Percentiles rank a stretch among this genome's conserved stretches.
Conservation (phyloP, 2,888 invertebrate species). For the Drosophila buzzatii region DNA sequence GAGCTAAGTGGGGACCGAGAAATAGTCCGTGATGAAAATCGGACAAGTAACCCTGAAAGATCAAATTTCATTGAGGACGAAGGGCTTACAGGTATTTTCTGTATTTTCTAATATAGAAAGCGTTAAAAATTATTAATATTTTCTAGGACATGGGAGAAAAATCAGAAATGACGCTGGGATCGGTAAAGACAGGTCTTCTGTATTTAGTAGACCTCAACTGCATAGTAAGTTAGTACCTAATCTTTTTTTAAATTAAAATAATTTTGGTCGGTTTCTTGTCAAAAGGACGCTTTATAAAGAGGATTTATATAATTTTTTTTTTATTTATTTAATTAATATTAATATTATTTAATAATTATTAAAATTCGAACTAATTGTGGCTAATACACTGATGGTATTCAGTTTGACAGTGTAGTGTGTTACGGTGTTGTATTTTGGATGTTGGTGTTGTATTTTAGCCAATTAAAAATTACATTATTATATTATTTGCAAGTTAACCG, state of each 20-base stretch:
- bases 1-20: conserved; percentile 85
- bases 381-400: no score
- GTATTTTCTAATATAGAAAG: background rate
- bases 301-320: no score
- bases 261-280: background rate
- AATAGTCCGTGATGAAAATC: conserved; percentile 85
- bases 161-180: conserved; percentile 81
- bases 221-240: conserved; percentile 88
- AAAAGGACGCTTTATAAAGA: no score
- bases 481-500: no score
- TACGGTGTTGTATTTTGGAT: no score
- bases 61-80: conserved; percentile 86
- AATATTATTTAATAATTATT: no score
- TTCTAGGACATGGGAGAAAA: conserved; percentile 82
- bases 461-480: no score
- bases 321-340: no score
- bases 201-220: conserved; percentile 86
- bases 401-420: no score
- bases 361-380: no score
- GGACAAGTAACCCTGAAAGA: conserved; percentile 85
- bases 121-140: background rate
- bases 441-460: no score
- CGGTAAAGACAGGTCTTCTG: conserved; percentile 85
- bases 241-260: conserved; percentile 30
- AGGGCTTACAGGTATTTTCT: conserved; percentile 72